Evolutionary conservation across 2,797 vertebrate genomes (phyloP).

Genomic region (Pantherophis vulpinus): DNA sequence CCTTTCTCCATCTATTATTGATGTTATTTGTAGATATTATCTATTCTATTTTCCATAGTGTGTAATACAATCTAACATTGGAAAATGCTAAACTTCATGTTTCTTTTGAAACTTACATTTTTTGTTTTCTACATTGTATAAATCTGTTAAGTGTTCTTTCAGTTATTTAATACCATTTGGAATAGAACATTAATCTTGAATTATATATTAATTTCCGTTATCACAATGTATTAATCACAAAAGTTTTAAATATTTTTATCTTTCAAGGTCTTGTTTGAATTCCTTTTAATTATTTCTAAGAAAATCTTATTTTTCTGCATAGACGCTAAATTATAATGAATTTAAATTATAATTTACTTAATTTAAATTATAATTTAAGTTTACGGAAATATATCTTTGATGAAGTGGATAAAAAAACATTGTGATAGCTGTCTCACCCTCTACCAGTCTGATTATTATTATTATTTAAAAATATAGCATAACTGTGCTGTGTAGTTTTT

Average conservation of each 20-base stretch:
- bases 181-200: background rate
- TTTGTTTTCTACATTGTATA: background rate
- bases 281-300: background rate
- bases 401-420: background rate
- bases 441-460: background rate
- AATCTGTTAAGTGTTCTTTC: background rate
- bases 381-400: background rate
- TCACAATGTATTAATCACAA: background rate
- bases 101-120: background rate
- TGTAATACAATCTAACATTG: background rate
- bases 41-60: background rate
- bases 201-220: background rate
- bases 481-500: background rate
- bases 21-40: background rate
- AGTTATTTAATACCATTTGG: background rate
- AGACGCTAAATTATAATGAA: constrained; percentile 27
- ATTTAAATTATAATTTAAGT: background rate
- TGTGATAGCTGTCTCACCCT: background rate
- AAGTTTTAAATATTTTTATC: background rate
- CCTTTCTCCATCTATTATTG: background rate
- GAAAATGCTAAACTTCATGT: background rate
- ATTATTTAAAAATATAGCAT: background rate
- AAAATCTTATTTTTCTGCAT: background rate
- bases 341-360: no score
- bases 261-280: background rate